These are phyloP conservation scores for Neoaliturus tenellus DNA, from an alignment of 2,888 invertebrate species.

Conservation along the genomic window DNA sequence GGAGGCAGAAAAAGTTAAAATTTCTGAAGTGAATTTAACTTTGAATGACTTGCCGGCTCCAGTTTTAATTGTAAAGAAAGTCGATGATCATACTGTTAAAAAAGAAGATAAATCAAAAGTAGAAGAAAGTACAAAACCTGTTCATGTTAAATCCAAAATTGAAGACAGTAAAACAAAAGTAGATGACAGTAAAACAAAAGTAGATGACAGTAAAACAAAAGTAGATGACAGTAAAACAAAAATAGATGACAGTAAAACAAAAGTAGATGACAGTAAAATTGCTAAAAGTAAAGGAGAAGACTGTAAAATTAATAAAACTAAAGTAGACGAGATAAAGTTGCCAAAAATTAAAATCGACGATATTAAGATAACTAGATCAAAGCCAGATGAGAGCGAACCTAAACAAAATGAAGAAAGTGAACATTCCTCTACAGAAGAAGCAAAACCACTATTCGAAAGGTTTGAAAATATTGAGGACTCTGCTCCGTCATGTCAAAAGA, in stretches of 20 bases:
- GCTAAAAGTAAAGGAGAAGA: not conserved
- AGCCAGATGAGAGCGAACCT: not conserved
- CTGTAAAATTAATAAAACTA: not conserved
- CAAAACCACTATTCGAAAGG: not conserved
- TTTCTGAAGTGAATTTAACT: not conserved
- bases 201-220: constrained; percentile 34
- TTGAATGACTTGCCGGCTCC: constrained; percentile 9
- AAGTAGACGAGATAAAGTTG: not conserved
- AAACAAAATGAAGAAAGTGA: not conserved
- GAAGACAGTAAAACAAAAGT: constrained; percentile 34
- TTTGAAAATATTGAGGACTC: constrained; percentile 4
- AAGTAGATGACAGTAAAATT: constrained; percentile 21
- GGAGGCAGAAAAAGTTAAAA: not conserved
- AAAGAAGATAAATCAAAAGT: constrained; percentile 35
- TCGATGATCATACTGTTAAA: constrained; percentile 9
- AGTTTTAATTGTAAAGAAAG: constrained; percentile 43
- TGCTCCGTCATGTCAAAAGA: not conserved
- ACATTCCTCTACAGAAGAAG: constrained; percentile 4
- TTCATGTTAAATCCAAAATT: not conserved
- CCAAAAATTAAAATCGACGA: not conserved
- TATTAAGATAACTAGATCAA: constrained; percentile 13
- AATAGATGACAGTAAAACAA: constrained; percentile 27
- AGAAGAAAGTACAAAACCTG: constrained; percentile 19
- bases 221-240: not conserved
- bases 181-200: constrained; percentile 42